Percentiles rank a stretch among this genome's conserved stretches.
Evolutionary conservation across 2,113 vertebrate species (phyloP).

Genomic region (Rhizomys pruinosus): DNA sequence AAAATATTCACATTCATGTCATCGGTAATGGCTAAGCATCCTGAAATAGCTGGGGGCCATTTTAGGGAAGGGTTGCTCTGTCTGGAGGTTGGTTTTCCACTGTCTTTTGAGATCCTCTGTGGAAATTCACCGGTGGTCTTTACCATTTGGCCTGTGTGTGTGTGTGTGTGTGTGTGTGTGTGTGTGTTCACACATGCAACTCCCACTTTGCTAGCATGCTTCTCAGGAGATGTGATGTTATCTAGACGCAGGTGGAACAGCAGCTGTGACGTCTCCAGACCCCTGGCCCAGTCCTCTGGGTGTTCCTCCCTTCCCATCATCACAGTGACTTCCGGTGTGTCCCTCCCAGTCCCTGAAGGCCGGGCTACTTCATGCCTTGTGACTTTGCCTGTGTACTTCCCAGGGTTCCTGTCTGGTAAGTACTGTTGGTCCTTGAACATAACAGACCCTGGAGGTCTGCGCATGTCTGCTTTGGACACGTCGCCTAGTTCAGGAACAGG

Average conservation of each 20-base stretch:
- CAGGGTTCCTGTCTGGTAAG: neutral
- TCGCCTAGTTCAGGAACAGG: neutral
- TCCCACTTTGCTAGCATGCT: too few relatives aligned
- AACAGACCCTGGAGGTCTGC: neutral
- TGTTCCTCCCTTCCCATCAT: neutral
- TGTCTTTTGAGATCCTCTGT: neutral
- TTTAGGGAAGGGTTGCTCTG: neutral
- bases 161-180: accelerated
- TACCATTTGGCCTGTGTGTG: too few relatives aligned
- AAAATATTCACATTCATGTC: conserved; percentile 80
- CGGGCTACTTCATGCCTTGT: neutral
- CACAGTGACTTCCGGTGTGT: neutral
- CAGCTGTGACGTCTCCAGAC: neutral
- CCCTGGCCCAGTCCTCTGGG: neutral
- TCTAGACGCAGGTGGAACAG: neutral
- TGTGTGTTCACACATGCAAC: accelerated
- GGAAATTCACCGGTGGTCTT: neutral
- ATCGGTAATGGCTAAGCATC: conserved; percentile 60
- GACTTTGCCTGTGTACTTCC: neutral
- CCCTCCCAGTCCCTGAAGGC: too few relatives aligned
- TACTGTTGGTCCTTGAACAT: neutral
- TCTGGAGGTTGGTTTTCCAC: conserved; percentile 52
- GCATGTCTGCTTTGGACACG: neutral
- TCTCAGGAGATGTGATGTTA: neutral
- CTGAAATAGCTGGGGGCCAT: conserved; percentile 69